These are phyloP conservation scores for Papilio glaucus DNA, from an alignment of 1,140 invertebrate genomes.

Conservation along the genomic window DNA sequence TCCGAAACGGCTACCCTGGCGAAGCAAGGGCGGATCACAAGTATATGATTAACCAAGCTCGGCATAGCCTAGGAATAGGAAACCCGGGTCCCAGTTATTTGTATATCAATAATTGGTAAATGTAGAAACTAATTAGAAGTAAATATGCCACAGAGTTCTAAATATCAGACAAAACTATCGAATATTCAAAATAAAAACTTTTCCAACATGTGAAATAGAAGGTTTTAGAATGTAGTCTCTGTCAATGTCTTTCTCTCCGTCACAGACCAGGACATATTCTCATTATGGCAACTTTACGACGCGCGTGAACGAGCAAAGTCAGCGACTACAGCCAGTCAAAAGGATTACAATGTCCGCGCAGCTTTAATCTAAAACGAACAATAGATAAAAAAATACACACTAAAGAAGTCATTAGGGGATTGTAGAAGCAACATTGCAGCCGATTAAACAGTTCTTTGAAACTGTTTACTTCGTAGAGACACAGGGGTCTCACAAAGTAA, in stretches of 20 bases:
- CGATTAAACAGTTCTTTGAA: slow-evolving; percentile 5
- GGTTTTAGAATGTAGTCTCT: not conserved
- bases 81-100: no score
- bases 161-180: not conserved
- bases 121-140: no score
- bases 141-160: no score
- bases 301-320: not conserved
- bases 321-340: not conserved
- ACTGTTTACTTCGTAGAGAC: not conserved
- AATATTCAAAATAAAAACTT: not conserved
- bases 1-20: no score
- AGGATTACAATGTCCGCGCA: not conserved
- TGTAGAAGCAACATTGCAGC: no score
- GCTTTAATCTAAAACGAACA: slow-evolving; percentile 16
- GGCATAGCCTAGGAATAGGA: no score
- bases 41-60: no score
- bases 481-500: no score
- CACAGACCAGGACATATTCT: not conserved
- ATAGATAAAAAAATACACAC: not conserved
- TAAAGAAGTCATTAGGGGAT: not conserved
- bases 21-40: no score
- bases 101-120: no score
- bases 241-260: not conserved
- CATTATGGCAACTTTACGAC: not conserved
- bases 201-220: not conserved